Evolutionary conservation across 2,113 vertebrate species (phyloP).

Genomic region (Austrofundulus limnaeus): DNA sequence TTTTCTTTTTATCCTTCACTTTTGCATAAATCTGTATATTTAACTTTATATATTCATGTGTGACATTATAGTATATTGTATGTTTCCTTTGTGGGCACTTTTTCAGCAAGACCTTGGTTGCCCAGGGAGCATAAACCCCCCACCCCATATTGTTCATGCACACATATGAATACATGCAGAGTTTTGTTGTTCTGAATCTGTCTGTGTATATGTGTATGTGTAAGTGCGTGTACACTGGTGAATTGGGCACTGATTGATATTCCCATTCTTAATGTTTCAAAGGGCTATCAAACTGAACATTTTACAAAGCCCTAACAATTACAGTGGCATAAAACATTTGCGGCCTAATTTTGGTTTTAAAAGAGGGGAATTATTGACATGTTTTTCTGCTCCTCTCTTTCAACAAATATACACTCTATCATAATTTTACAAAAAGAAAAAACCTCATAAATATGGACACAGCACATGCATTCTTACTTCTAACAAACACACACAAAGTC

Average conservation of each 20-base stretch:
- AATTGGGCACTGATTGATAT: not conserved
- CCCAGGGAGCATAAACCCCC: conserved; percentile 33
- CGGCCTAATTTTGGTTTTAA: not conserved
- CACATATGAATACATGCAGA: conserved; percentile 7
- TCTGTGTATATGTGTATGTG: not conserved
- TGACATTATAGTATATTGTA: not conserved
- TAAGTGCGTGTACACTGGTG: not conserved
- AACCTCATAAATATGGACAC: conserved; percentile 1
- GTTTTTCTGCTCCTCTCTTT: too few relatives aligned
- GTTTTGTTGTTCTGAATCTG: conserved; percentile 9
- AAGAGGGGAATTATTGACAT: not conserved
- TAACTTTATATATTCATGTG: not conserved
- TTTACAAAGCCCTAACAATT: not conserved
- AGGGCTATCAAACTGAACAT: not conserved
- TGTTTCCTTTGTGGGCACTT: conserved; percentile 11
- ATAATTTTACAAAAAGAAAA: not conserved
- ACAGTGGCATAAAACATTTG: not conserved
- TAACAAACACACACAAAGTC: conserved; percentile 10
- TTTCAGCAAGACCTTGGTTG: conserved; percentile 40
- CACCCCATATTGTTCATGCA: too few relatives aligned
- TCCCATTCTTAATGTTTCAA: not conserved
- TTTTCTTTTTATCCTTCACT: conserved; percentile 23
- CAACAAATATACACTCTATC: not conserved
- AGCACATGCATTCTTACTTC: conserved; percentile 8
- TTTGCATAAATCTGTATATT: not conserved